Evolutionary conservation across 2,113 vertebrate genomes (phyloP).

Genomic region (Ailurus styani): DNA sequence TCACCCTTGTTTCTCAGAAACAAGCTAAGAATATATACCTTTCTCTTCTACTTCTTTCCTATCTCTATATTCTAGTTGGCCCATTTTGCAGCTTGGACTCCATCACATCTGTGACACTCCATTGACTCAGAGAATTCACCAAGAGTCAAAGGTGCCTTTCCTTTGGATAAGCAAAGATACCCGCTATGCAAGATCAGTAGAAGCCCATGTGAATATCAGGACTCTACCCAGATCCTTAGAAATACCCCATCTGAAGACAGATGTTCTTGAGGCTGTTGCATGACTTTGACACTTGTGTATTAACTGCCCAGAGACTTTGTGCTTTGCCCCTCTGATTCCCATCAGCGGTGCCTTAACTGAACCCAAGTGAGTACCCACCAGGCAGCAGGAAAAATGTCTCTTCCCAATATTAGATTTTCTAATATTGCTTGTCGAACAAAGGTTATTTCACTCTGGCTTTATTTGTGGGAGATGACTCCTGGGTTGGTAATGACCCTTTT

Average conservation of each 20-base stretch:
- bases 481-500: conserved; percentile 70
- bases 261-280: background rate
- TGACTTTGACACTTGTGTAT: background rate
- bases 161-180: background rate
- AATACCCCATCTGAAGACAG: background rate
- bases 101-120: background rate
- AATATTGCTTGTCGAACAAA: conserved; percentile 71
- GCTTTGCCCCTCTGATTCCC: conserved; percentile 12
- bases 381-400: conserved; percentile 59
- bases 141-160: background rate
- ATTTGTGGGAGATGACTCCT: conserved; percentile 64
- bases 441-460: conserved; percentile 69
- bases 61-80: background rate
- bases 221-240: background rate
- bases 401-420: conserved; percentile 69
- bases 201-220: background rate
- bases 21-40: background rate
- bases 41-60: background rate
- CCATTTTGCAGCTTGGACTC: background rate
- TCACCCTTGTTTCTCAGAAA: background rate
- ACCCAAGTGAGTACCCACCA: background rate
- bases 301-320: background rate
- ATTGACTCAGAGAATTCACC: background rate
- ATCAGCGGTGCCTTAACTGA: background rate
- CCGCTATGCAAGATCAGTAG: background rate